These are phyloP conservation scores for Porites lobata DNA, from an alignment of 92 coral and sea anemone species.

Conservation along the genomic window DNA sequence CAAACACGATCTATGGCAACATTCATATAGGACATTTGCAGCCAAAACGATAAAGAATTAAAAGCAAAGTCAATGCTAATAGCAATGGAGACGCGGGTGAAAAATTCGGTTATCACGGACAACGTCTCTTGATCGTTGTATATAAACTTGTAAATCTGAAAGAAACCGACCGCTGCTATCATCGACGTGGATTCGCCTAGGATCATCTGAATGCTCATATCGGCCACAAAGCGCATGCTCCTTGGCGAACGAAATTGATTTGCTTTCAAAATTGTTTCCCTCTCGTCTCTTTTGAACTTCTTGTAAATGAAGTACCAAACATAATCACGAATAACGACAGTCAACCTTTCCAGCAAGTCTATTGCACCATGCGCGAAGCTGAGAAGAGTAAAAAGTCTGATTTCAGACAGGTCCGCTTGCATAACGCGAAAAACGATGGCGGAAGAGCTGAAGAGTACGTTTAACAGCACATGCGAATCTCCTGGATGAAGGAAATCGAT, in stretches of 20 bases:
- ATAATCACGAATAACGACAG: no score
- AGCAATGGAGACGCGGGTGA: neutral
- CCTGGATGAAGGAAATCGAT: constrained; percentile 67
- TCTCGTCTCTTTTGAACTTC: no score
- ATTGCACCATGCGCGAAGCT: no score
- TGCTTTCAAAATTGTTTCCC: constrained; percentile 4
- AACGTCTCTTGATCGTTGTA: constrained; percentile 20
- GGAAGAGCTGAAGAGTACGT: constrained; percentile 25
- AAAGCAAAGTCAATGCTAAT: no score
- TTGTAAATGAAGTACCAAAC: no score
- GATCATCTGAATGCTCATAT: no score
- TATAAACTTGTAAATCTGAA: constrained; percentile 63
- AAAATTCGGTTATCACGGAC: constrained; percentile 32
- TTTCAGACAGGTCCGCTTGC: constrained; percentile 69
- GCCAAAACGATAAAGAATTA: no score
- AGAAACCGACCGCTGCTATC: constrained; percentile 68
- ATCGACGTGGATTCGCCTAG: constrained; percentile 37
- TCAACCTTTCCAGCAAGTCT: no score
- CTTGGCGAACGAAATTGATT: constrained; percentile 55
- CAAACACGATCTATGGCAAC: no score
- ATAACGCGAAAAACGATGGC: constrained; percentile 69
- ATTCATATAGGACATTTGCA: no score
- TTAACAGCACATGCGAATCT: constrained; percentile 38
- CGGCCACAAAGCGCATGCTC: constrained; percentile 79
- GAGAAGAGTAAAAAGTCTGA: no score